These are phyloP conservation scores for Paracentrotus lividus DNA, from an alignment of 53 echinoderm and acorn worm species.

Conservation along the genomic window DNA sequence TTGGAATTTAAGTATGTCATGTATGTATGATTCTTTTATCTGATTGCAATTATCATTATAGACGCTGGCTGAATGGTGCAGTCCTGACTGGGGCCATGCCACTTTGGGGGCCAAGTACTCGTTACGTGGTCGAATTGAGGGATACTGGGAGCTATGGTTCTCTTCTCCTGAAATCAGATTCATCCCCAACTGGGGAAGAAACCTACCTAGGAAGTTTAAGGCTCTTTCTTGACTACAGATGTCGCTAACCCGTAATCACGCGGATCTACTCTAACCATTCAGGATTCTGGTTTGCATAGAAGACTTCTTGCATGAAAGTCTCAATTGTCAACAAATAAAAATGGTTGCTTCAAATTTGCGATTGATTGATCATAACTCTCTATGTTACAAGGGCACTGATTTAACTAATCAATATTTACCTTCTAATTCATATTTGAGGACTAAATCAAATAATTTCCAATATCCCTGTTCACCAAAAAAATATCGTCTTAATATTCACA, in stretches of 20 bases:
- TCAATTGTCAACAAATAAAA: too few relatives aligned
- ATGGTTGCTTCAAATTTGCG: too few relatives aligned
- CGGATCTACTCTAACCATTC: background rate
- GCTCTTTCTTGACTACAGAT: slow-evolving; percentile 71
- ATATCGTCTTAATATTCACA: too few relatives aligned
- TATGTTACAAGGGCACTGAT: too few relatives aligned
- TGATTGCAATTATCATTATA: slow-evolving; percentile 20
- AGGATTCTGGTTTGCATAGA: background rate
- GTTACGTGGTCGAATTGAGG: slow-evolving; percentile 86
- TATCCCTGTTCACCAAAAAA: too few relatives aligned
- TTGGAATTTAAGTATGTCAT: too few relatives aligned
- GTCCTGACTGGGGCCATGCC: slow-evolving; percentile 86
- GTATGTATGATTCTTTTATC: too few relatives aligned
- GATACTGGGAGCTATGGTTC: slow-evolving; percentile 78
- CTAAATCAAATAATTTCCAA: too few relatives aligned
- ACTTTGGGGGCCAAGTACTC: slow-evolving; percentile 83
- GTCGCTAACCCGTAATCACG: background rate
- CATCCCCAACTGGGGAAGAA: slow-evolving; percentile 80
- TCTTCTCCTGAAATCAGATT: slow-evolving; percentile 79
- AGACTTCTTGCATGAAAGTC: too few relatives aligned
- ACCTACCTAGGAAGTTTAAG: slow-evolving; percentile 82
- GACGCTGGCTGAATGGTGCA: slow-evolving; percentile 87
- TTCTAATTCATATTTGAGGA: too few relatives aligned
- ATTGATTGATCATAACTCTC: too few relatives aligned
- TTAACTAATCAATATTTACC: too few relatives aligned